Base-by-base conservation (phyloP, 2,797 vertebrate genomes). In the Staurois parvus region DNA sequence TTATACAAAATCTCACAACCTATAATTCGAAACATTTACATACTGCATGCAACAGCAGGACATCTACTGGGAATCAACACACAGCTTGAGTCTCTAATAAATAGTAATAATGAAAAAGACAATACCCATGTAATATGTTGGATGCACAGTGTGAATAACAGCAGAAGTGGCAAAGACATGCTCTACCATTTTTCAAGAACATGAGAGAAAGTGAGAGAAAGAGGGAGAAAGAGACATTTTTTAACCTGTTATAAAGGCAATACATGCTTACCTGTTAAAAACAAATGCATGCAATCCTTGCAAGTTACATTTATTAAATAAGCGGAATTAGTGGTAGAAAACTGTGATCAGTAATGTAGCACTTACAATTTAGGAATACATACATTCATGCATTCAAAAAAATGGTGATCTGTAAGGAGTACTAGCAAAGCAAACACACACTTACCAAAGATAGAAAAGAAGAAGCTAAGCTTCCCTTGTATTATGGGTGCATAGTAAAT, bases 91-190 rank as follows among this genome's bases (percentile, higher is more conserved):
- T 2, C 9, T 26, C n/a, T 29, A 26, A n/a, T 12, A 72, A n/a
- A 26, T 26, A 40, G 70, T 26, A 42, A 85, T 86, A 92, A 89
- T 87, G 88, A 89, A 88, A 93, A 91, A 91, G 85, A 93, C 91
- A 94, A 93, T 96, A 95, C 95, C 95, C 94, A 94, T 93, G 91
- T 91, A 93, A 91, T 92, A 91, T 32, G 92, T 92, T 92, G 89
- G 93, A 88, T 75, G 91, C 83, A 93, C 92, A 92, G 91, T 92
- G 88, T 94, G 89, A 87, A 86, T 92, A 84, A 91, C 91, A 94
- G 92, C 94, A 94, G 91, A 95, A 91, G 91, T 92, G 94, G 91
- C 93, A 93, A 94, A 95, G 94, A 91, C 90, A 90, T 91, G 91
- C 90, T 93, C 94, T 93, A 95, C 17, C 29, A 64, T 0, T 86